Percentiles rank a stretch among this genome's conserved stretches.
Evolutionary conservation across 2,113 vertebrate species (phyloP).

Genomic region (Hoplias malabaricus): DNA sequence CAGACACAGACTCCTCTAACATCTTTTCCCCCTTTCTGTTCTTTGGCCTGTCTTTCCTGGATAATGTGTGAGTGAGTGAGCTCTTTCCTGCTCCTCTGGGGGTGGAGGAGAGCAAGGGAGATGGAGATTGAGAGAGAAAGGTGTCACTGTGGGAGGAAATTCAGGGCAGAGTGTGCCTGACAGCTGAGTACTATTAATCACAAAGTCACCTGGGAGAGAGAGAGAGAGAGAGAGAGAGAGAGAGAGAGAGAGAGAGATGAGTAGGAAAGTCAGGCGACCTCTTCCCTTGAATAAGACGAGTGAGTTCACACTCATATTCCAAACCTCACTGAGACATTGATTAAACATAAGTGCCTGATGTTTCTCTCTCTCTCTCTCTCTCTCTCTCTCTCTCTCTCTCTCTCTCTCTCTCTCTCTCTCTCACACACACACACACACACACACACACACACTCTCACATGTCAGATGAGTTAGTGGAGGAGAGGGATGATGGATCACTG

Average conservation of each 20-base stretch:
- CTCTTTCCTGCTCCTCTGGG: constrained; percentile 13
- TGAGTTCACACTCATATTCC: constrained; percentile 29
- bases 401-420: neutral
- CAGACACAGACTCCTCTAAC: neutral
- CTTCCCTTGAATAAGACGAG: constrained; percentile 24
- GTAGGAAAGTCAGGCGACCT: constrained; percentile 28
- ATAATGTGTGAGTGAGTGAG: constrained; percentile 4
- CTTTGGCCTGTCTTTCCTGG: neutral
- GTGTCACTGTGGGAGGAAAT: constrained; percentile 64
- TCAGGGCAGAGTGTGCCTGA: constrained; percentile 57
- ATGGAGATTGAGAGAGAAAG: constrained; percentile 37
- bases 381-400: neutral
- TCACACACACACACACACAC: neutral
- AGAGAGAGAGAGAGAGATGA: constrained; percentile 58
- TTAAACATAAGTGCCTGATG: constrained; percentile 5
- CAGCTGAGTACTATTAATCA: constrained; percentile 78
- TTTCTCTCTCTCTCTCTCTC: neutral
- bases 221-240: constrained; percentile 21
- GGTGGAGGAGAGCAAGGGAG: constrained; percentile 14
- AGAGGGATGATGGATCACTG: constrained; percentile 36
- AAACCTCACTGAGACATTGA: constrained; percentile 36
- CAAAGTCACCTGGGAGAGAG: constrained; percentile 57
- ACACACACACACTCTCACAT: neutral
- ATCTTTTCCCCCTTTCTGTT: neutral
- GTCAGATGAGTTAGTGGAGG: neutral